Evolutionary conservation across 2,797 vertebrate genomes (phyloP).

Genomic region (Protonibea diacanthus): DNA sequence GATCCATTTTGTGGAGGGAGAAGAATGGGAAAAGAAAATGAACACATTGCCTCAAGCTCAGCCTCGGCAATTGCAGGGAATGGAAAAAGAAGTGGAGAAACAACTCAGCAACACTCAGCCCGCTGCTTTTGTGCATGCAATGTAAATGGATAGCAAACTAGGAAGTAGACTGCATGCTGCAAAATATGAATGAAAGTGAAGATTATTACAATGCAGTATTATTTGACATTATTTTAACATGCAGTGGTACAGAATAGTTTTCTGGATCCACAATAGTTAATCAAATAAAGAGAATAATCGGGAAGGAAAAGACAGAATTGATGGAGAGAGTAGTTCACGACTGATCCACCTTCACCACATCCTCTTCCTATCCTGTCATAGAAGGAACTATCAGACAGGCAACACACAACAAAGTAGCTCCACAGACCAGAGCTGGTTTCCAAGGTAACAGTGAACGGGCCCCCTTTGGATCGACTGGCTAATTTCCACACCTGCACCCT

Average conservation of each 20-base stretch:
- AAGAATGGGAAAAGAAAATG: conserved; percentile 66
- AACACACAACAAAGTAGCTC: conserved; percentile 59
- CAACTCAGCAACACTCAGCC: conserved; percentile 22
- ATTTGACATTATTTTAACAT: conserved; percentile 9
- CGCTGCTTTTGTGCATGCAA: conserved; percentile 7
- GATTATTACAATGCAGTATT: background rate
- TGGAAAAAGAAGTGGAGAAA: conserved; percentile 40
- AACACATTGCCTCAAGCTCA: conserved; percentile 46
- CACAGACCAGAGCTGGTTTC: conserved; percentile 68
- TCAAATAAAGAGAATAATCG: conserved; percentile 4
- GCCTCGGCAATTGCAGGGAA: conserved; percentile 38
- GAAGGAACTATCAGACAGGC: conserved; percentile 53
- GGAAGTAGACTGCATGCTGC: background rate
- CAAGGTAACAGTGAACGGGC: conserved; percentile 74
- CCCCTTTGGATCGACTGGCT: conserved; percentile 62
- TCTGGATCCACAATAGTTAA: conserved; percentile 1
- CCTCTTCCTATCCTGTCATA: conserved; percentile 37
- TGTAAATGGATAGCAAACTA: background rate
- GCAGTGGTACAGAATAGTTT: background rate
- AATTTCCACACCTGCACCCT: conserved; percentile 73
- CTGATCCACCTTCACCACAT: conserved; percentile 24
- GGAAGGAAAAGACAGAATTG: background rate
- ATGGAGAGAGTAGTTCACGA: conserved; percentile 18
- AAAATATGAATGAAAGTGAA: conserved; percentile 6
- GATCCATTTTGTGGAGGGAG: conserved; percentile 64